A percentile compares a stretch with the other conserved stretches of the same genome.
Conservation (phyloP, 2,797 vertebrate genomes). For the Dermochelys coriacea region DNA sequence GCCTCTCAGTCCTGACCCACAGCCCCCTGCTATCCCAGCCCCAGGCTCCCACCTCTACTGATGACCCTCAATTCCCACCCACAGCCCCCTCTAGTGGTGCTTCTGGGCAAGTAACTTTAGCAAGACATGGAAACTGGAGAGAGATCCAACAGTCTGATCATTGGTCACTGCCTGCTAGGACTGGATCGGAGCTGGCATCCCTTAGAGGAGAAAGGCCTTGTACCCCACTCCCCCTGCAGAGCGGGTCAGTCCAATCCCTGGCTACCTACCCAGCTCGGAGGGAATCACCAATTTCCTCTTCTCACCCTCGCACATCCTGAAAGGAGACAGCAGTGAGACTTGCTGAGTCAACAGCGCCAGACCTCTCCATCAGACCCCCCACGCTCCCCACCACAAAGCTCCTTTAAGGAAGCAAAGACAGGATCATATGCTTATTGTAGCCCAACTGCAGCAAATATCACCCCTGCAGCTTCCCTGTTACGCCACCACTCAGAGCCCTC, state of each 20-base stretch:
- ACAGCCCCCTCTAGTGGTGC: background rate
- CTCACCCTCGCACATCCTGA: conserved; percentile 93
- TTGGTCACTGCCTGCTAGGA: background rate
- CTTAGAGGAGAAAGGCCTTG: background rate
- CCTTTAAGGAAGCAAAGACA: background rate
- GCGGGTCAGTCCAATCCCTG: background rate
- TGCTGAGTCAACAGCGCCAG: background rate
- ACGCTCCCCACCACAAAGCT: background rate
- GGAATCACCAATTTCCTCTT: conserved; percentile 95
- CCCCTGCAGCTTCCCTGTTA: background rate
- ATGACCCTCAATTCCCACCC: background rate
- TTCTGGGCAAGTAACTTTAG: background rate
- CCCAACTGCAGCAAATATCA: background rate
- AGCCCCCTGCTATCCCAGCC: background rate
- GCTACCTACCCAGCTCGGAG: conserved; percentile 86
- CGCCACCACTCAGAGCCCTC: background rate
- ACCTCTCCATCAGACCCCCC: background rate
- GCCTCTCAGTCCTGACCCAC: background rate
- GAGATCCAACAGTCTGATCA: background rate
- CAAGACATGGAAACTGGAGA: background rate
- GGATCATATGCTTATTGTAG: background rate
- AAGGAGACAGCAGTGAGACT: background rate
- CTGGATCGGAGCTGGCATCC: background rate
- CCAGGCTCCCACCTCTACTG: background rate
- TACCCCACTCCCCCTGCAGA: background rate